Evolutionary conservation across 2,888 invertebrate species (phyloP), one percentile per base, ranked within the genome.

Genomic region (Palloptera scutellata): DNA sequence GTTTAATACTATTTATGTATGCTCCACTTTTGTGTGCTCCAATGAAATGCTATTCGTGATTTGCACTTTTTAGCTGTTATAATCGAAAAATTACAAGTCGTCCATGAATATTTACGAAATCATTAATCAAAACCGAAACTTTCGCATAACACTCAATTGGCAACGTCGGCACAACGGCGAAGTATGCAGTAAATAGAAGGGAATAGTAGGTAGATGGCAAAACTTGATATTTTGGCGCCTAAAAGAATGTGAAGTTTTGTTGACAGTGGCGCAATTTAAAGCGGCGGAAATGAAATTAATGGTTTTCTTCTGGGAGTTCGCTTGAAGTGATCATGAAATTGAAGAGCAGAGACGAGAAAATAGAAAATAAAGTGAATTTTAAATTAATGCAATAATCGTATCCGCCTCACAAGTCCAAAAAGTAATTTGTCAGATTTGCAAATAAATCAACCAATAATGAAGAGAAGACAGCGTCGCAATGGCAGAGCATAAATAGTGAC

Each of bases 31-130:
- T n/a, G n/a, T n/a, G n/a, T n/a, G n/a, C n/a, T n/a, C n/a, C n/a
- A 30, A 30, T 30, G 30, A 30, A 30, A 30, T 30, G 30, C 30
- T 30, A 4, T 30, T 30, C 6, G 30, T 30, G 30, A 30, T 6
- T 45, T 15, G 12, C 43, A 61, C 54, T 55, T 66, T 61, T 66
- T 54, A 66, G 54, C 66, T 51, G 10, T 55, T 53, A 63, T 67
- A 67, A 67, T 63, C 67, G 67, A 61, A 67, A 70, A 70, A 70
- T 69, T 66, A 69, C 66, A 69, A 69, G 60, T 67, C 61, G 66
- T 66, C 61, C 64, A 61, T 54, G 62, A 57, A 65, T 61, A 67
- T 70, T 70, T 64, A 17, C 61, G 52, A 45, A 61, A 54, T 45
- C 70, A 69, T 70, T 70, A 70, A 70, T 70, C 70, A 66, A 54